Base-by-base conservation (phyloP, 37 sponge, comb jelly and placozoan genomes). In the Bolinopsis microptera region DNA sequence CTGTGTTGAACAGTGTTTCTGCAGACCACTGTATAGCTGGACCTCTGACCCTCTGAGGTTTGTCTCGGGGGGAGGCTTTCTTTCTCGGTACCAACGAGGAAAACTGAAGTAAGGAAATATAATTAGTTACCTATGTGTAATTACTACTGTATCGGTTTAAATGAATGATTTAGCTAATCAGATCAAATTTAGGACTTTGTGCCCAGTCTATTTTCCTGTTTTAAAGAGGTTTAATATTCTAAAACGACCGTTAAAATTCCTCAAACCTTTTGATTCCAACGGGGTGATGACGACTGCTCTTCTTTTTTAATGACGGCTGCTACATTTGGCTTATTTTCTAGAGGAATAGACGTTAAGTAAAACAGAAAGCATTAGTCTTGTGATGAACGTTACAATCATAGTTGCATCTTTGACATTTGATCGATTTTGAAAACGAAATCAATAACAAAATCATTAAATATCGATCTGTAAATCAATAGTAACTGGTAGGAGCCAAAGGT, bases 1-100 rank as follows among this genome's bases (percentile, higher is more conserved):
- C 82, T 9, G 82, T 36, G 35, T 80, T 31, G 82, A 80, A 80
- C 23, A 80, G 37, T 31, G 82, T 80, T 30, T 80, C 82, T 35
- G 82, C 82, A 36, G 82, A 36, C 82, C 82, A 80, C 30, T 80
- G 82, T 30, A 80, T 80, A 36, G 82, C 82, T 13, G 82, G 82
- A 80, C 82, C 82, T 21, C 82, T 35, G 37, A 80, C 82, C 22
- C 82, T 70, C 30, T 70, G 82, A 21, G 82, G 38, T 22, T 80
- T 80, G 23, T 80, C 82, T 80, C 82, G 82, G 1, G 38, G 82
- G 3, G 82, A 36, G 8, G 28, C 30, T 26, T 70, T 70, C 74
- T 70, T 70, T 70, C 74, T 70, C 23, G 82, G 37, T 80, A 80
- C 38, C 82, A 80, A 30, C 23, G 35, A 35, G 3, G 82, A 80